Base-by-base conservation (phyloP, 1,140 invertebrate genomes). In the Bombus sibiricus region DNA sequence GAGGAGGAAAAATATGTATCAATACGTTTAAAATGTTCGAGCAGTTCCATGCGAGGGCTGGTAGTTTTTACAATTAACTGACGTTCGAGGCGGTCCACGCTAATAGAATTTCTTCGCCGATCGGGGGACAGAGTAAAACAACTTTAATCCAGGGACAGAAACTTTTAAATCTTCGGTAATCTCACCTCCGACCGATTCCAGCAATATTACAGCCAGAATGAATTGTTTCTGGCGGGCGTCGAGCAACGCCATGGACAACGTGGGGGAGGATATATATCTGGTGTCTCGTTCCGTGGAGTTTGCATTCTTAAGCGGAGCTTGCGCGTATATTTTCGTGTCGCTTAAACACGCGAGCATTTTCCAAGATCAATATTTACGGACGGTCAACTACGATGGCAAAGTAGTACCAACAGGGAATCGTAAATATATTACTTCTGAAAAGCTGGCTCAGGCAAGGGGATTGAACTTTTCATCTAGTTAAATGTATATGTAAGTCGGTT, bases 131-230 rank as follows among this genome's bases (percentile, higher is more conserved):
- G 18, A n/a, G 41, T 25, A 32, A 80, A 80, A 73, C 83, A 85
- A 85, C 39, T 85, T 85, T 80, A 85, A 85, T 85, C 77, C 77
- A 12, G 2, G 5, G 22, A 15, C n/a, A 13, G 53, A 62, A 85
- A 85, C 66, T 85, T 85, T 80, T 73, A 85, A 85, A 85, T 80
- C 76, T 80, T 72, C 77, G 15, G 68, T 85, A 85, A 85, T 85
- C 83, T 85, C 32, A 28, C 9, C 41, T 43, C 34, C 47, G 37
- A 64, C 68, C 68, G 25, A 79, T 77, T 41, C 43, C 43, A 69
- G 28, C 43, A n/a, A 85, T 85, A 85, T 85, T 59, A 64, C 6
- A 53, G 32, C 25, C 15, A 41, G 18, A 47, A 62, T 62, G 76
- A 72, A 85, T 72, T 62, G 66, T 59, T 59, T 32, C 47, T 34